Conservation (phyloP, 2,888 invertebrate genomes). For the Ctena decussata region DNA sequence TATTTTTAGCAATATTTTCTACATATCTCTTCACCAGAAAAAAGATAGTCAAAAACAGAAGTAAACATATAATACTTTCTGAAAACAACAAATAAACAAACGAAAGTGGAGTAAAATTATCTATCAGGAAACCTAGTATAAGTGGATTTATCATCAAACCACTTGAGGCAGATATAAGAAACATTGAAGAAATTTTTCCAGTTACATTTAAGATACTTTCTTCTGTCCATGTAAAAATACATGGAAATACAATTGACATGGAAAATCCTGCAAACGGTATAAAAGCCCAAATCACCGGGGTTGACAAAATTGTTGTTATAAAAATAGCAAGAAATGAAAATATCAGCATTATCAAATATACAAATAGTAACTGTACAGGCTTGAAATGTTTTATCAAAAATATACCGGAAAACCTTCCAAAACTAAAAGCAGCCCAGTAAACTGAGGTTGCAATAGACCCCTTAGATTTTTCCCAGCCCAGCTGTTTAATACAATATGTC, state of each 20-base stretch:
- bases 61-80: conserved; percentile 47
- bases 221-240: conserved; percentile 71
- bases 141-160: conserved; percentile 69
- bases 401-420: conserved; percentile 59
- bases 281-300: conserved; percentile 62
- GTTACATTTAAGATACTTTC: conserved; percentile 66
- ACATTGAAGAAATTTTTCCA: conserved; percentile 64
- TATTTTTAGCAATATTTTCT: neutral
- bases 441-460: conserved; percentile 52
- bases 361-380: conserved; percentile 84
- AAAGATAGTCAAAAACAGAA: conserved; percentile 40
- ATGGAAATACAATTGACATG: conserved; percentile 69
- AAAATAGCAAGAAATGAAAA: conserved; percentile 60
- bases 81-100: conserved; percentile 61
- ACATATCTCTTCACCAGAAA: conserved; percentile 49
- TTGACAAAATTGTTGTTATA: conserved; percentile 45
- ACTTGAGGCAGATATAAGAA: conserved; percentile 60
- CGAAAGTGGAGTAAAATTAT: conserved; percentile 61
- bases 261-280: conserved; percentile 63
- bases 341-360: conserved; percentile 69
- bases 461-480: conserved; percentile 46
- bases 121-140: conserved; percentile 67
- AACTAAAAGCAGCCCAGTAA: conserved; percentile 51
- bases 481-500: conserved; percentile 52
- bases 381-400: conserved; percentile 80